Evolutionary conservation across 2,797 vertebrate species (phyloP), one percentile per base, ranked within the genome.

Genomic region (Acanthornis magna): DNA sequence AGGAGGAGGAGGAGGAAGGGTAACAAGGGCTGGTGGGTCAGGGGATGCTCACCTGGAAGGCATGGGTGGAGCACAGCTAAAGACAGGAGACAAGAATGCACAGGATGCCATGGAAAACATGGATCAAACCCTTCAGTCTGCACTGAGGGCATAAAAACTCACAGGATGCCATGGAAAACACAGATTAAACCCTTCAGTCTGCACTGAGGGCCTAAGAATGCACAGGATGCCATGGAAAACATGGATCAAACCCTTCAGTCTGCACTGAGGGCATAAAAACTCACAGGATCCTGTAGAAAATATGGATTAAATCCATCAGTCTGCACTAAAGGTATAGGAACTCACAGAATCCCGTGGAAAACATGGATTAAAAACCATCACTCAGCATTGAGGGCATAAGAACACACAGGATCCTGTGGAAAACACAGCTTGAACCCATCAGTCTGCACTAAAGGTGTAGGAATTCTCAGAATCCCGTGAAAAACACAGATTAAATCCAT

Each of bases 381-480:
- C 3, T 53, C 48, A 3, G 21, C 29, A 6, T 16, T 42, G 1
- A 53, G 13, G 25, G 10, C 2, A 16, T 2, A 68, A 68, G 14
- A 29, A 50, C 15, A 34, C 42, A 18, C 2, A 34, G 5, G 16
- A 40, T 14, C 7, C 10, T 0, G 3, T 10, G 4, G 29, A n/a
- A 71, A 54, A 54, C 2, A 15, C 26, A 22, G 16, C 42, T 71
- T 54, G 20, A 9, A 54, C 1, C 7, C 67, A 8, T 25, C 1
- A 2, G 3, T 53, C 21, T 2, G 30, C 17, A 4, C 30, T 42
- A 1, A 9, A 5, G 21, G 10, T 0, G 26, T 0, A 43, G 21
- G 3, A 43, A 11, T 7, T n/a, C 22, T 32, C 7, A 42, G 7
- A 2, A 54, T 8, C 3, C 14, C 1, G 1, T 8, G 3, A 20